Evolutionary conservation across 2,797 vertebrate genomes (phyloP).

Genomic region (Siniperca scherzeri): DNA sequence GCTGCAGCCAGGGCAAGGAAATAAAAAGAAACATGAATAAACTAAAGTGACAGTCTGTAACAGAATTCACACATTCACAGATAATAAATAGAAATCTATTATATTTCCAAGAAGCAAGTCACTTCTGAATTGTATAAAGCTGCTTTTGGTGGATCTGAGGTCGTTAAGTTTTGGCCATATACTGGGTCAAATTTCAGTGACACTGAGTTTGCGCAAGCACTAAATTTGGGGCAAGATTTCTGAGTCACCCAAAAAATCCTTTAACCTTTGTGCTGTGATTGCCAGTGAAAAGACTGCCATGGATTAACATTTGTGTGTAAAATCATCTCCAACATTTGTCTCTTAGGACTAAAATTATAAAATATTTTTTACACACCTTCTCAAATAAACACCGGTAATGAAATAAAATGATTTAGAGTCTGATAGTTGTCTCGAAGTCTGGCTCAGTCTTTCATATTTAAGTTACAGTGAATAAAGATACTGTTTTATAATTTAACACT

Average conservation of each 20-base stretch:
- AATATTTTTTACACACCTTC: no score
- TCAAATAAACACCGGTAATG: neutral
- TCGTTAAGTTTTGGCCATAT: neutral
- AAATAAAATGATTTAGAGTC: neutral
- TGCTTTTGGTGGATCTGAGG: neutral
- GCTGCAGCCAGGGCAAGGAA: slow-evolving; percentile 24
- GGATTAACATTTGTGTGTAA: neutral
- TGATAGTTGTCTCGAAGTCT: neutral
- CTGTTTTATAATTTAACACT: no score
- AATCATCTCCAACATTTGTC: neutral
- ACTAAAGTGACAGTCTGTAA: slow-evolving; percentile 49
- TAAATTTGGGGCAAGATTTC: neutral
- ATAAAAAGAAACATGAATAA: slow-evolving; percentile 42
- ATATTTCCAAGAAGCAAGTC: slow-evolving; percentile 29
- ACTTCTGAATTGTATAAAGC: slow-evolving; percentile 13
- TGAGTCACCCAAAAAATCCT: neutral
- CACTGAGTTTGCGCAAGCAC: neutral
- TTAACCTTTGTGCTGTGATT: neutral
- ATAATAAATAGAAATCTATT: slow-evolving; percentile 27
- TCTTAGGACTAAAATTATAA: neutral
- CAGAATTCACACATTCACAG: slow-evolving; percentile 34
- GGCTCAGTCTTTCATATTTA: neutral
- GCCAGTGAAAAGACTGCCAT: neutral
- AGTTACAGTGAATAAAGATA: neutral
- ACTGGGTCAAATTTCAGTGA: slow-evolving; percentile 11